Evolutionary conservation across 2,113 vertebrate genomes (phyloP), one percentile per base, ranked within the genome.

Genomic region (Lepisosteus osseus): DNA sequence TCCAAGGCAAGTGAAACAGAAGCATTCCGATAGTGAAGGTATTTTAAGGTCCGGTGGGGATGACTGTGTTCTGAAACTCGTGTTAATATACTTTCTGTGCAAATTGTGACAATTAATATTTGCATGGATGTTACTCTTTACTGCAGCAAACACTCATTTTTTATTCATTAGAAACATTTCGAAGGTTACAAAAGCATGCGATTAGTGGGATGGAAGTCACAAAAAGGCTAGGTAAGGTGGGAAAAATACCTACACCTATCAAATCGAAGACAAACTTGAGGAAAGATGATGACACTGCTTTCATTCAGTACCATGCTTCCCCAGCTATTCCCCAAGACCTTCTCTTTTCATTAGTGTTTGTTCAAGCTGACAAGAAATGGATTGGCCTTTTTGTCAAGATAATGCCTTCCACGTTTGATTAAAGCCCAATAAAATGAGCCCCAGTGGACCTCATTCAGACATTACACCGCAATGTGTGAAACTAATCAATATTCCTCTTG

Each of bases 331-430:
- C 56, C 56, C n/a, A n/a, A n/a, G 56, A 59, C 56, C 56, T n/a
- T 8, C 12, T n/a, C 11, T 14, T 59, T 59, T 59, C 2, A 59
- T 59, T 59, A 59, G 56, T 59, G 56, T 59, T 59, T 59, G 56
- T 59, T 4, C 56, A 59, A 3, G 11, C 56, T 59, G 13, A 59
- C n/a, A 59, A 59, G 56, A 59, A 59, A 59, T 59, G 56, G 56
- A 59, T 59, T 59, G 56, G 56, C 56, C 56, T 59, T 59, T 59
- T 59, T 59, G 56, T 59, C 56, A 59, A 59, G n/a, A 11, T 59
- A 59, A 14, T 59, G 13, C 13, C 56, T 12, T 14, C 56, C 4
- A 12, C 2, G 56, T n/a, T 59, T 59, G 11, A 59, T 59, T 59
- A 59, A 59, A 59, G 56, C 56, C n/a, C 56, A 59, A 59, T 59